Evolutionary conservation across 2,113 vertebrate genomes (phyloP).

Genomic region (Polyodon spathula): DNA sequence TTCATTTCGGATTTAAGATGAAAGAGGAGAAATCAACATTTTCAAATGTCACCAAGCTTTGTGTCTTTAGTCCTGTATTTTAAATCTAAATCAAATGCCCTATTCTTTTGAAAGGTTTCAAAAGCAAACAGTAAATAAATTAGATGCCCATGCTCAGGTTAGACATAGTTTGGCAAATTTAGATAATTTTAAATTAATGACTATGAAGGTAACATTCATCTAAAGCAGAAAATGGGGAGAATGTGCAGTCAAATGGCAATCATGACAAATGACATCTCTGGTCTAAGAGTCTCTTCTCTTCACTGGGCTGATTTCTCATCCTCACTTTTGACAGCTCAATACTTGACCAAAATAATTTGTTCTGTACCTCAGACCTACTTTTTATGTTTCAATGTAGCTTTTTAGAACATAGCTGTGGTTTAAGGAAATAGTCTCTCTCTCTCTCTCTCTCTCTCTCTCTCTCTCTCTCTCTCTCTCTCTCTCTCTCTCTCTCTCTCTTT

Average conservation of each 20-base stretch:
- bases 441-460: no score
- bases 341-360: slow-evolving; percentile 70
- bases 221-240: slow-evolving; percentile 53
- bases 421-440: no score
- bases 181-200: slow-evolving; percentile 77
- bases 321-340: slow-evolving; percentile 90
- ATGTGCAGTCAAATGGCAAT: slow-evolving; percentile 98
- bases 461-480: no score
- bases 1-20: slow-evolving; percentile 28
- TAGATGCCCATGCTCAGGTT: slow-evolving; percentile 50
- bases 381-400: slow-evolving; percentile 48
- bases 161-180: slow-evolving; percentile 58
- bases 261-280: slow-evolving; percentile 99
- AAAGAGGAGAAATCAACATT: slow-evolving; percentile 33
- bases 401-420: not conserved
- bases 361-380: slow-evolving; percentile 55
- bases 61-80: slow-evolving; percentile 52
- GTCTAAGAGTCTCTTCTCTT: slow-evolving; percentile 97
- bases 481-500: no score
- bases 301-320: slow-evolving; percentile 99
- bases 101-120: slow-evolving; percentile 38
- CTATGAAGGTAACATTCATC: slow-evolving; percentile 66
- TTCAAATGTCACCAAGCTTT: slow-evolving; percentile 61
- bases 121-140: slow-evolving; percentile 42
- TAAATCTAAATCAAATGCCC: slow-evolving; percentile 47